Conservation (phyloP, 1,140 invertebrate genomes). For the Pogonomyrmex californicus region DNA sequence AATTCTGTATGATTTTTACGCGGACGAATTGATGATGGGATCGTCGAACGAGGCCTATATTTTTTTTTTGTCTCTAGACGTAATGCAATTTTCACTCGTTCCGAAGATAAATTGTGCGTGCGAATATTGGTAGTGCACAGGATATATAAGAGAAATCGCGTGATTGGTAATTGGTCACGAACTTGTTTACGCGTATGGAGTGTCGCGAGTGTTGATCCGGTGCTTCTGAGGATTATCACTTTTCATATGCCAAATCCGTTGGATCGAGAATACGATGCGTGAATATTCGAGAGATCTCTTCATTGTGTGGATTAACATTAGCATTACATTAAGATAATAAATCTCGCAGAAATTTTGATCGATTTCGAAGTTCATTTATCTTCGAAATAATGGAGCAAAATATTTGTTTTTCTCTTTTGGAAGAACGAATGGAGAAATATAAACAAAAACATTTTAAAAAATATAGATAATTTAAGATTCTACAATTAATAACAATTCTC, state of each 20-base stretch:
- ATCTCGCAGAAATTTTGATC: background rate
- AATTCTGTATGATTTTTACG: background rate
- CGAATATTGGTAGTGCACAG: background rate
- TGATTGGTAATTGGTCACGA: background rate
- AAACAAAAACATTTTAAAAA: background rate
- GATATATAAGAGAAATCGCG: background rate
- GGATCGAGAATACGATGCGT: background rate
- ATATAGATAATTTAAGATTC: background rate
- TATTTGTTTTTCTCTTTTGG: background rate
- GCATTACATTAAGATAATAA: background rate
- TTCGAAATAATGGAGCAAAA: background rate
- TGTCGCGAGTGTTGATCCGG: slow-evolving; percentile 16
- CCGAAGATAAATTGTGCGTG: background rate
- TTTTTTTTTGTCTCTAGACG: no score
- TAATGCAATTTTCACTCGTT: background rate
- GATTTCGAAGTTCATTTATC: background rate
- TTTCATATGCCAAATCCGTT: background rate
- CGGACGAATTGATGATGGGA: background rate
- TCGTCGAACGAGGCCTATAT: background rate
- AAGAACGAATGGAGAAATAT: background rate
- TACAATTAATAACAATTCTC: background rate
- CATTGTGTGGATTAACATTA: background rate
- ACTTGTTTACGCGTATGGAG: background rate
- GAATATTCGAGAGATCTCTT: background rate
- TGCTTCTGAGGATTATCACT: slow-evolving; percentile 1